Conservation (phyloP, 2,888 invertebrate species). For the Parnassius apollo region DNA sequence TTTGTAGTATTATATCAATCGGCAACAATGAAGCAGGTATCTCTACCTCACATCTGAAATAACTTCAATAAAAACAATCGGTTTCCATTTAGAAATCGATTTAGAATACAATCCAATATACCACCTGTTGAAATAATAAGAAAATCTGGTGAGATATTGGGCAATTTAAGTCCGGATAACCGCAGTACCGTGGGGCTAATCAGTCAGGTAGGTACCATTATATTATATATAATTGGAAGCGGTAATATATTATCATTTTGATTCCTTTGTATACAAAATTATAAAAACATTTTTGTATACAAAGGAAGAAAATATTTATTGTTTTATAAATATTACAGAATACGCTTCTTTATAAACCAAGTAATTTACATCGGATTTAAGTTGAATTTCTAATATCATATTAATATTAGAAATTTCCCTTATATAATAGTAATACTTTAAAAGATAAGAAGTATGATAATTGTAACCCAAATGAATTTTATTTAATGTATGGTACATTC, state of each 20-base stretch:
- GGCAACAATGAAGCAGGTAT: conserved; percentile 1
- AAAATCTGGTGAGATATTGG: conserved; percentile 16
- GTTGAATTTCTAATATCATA: too few species aligned
- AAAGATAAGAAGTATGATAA: too few species aligned
- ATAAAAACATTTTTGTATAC: too few species aligned
- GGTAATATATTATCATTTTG: not conserved
- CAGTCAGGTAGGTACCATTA: not conserved
- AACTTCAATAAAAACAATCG: conserved; percentile 20
- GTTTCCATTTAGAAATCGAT: conserved; percentile 35
- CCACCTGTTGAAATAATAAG: conserved; percentile 28
- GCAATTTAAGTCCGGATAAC: conserved; percentile 24
- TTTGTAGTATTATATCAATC: conserved; percentile 15
- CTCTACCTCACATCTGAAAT: conserved; percentile 9
- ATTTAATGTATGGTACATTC: too few species aligned
- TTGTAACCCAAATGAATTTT: too few species aligned
- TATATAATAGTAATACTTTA: too few species aligned
- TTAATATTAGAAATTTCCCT: too few species aligned
- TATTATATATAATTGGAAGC: not conserved
- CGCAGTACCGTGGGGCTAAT: conserved; percentile 20
- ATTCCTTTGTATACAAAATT: too few species aligned
- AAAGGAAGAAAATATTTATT: too few species aligned
- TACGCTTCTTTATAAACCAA: too few species aligned
- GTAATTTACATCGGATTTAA: too few species aligned
- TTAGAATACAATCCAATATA: conserved; percentile 36
- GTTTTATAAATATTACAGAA: too few species aligned